Evolutionary conservation across 2,113 vertebrate genomes (phyloP), one percentile per base, ranked within the genome.

Genomic region (Ophthalmotilapia sp.): DNA sequence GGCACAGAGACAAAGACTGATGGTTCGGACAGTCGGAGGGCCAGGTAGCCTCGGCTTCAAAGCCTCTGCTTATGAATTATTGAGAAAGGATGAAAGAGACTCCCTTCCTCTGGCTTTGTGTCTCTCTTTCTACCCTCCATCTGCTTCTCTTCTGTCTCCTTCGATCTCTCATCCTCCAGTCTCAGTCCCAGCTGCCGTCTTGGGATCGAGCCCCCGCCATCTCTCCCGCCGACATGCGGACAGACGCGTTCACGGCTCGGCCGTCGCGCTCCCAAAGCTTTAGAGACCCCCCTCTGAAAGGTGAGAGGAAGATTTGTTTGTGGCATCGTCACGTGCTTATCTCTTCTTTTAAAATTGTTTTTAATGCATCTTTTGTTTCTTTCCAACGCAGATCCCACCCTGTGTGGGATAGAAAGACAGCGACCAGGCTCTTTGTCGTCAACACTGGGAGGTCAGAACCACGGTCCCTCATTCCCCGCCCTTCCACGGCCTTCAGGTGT

Each of bases 171-270:
- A n/a, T 62, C 31, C 81, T 60, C 15, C 23, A 96, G 95, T 94
- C 96, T 36, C 97, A 97, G 92, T 85, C 95, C 80, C 97, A 96
- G 93, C 81, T 95, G 84, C 92, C 94, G 1, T 85, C 95, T 5
- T 97, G 96, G 96, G 96, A 97, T 56, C 96, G 97, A 86, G 95
- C 95, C 45, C 97, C 97, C 7, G 89, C 91, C 4, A 95, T 97
- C 87, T 97, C 97, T 29, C 96, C 98, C 4, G 96, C 97, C 2
- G 98, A 98, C 89, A 96, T 97, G 29, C 95, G 97, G 15, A 95
- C 97, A 2, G 98, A 98, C 80, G 97, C 96, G 29, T 98, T 97
- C 86, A 98, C 97, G 2, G 96, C 97, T 31, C 96, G 97, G 14
- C 97, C 96, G 1, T 94, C 95, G 9, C 95, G 96, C 89, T 96